A percentile compares a stretch with the other conserved stretches of the same genome.
These are phyloP conservation scores for Knipowitschia caucasica DNA, from an alignment of 2,797 vertebrate genomes.

Conservation along the genomic window DNA sequence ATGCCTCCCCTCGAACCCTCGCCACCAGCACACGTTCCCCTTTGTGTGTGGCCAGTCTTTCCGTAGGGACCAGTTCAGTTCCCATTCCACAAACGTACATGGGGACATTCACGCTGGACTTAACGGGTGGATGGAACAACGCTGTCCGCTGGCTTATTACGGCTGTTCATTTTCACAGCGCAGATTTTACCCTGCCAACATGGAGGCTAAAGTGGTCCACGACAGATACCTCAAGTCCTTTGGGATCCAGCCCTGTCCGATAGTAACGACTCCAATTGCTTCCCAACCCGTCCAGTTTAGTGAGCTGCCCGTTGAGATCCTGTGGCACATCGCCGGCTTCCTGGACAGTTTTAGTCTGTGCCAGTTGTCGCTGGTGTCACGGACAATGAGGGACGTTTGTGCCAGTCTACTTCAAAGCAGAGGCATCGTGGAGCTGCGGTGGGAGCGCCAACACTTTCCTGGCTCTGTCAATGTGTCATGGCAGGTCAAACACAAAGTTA, in stretches of 20 bases:
- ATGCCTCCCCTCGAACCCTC: constrained; percentile 79
- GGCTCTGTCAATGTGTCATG: constrained; percentile 79
- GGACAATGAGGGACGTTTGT: constrained; percentile 93
- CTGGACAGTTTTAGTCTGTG: constrained; percentile 96
- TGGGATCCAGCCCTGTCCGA: constrained; percentile 84
- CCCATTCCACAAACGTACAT: constrained; percentile 96
- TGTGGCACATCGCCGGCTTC: constrained; percentile 90
- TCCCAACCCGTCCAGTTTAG: constrained; percentile 85
- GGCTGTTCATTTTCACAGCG: constrained; percentile 96
- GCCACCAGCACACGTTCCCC: constrained; percentile 91
- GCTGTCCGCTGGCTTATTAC: constrained; percentile 95
- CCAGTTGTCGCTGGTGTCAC: constrained; percentile 92
- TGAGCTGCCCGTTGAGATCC: constrained; percentile 88
- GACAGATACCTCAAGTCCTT: constrained; percentile 90
- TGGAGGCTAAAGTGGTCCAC: constrained; percentile 88
- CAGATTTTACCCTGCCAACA: constrained; percentile 87
- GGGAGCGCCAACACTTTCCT: constrained; percentile 82
- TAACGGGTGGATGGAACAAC: constrained; percentile 98
- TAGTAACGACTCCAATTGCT: constrained; percentile 62
- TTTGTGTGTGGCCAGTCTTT: constrained; percentile 96
- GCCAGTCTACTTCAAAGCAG: constrained; percentile 91
- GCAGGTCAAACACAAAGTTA: constrained; percentile 92
- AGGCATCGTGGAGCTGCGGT: constrained; percentile 93
- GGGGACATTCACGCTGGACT: constrained; percentile 97
- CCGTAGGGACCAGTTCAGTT: constrained; percentile 93